Evolutionary conservation across 35 echinoderm and acorn worm genomes (phyloP).

Genomic region (Lytechinus variegatus): DNA sequence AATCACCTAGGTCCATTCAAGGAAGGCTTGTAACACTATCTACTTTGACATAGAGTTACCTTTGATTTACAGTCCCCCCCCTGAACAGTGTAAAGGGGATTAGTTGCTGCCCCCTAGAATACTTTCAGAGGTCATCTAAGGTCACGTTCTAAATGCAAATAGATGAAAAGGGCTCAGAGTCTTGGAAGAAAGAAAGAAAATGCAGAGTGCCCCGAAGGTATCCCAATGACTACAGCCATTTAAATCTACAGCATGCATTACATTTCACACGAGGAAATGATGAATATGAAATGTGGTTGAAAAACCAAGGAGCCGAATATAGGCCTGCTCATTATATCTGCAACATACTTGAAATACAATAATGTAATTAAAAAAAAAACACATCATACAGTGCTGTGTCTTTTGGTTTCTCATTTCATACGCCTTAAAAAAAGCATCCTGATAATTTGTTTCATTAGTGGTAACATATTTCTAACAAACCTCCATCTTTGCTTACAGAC

Average conservation of each 20-base stretch:
- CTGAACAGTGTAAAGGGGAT: neutral
- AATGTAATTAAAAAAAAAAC: neutral
- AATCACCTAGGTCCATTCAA: neutral
- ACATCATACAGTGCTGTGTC: neutral
- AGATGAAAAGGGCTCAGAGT: neutral
- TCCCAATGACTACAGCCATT: neutral
- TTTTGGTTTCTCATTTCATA: slow-evolving; percentile 6
- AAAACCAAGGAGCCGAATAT: neutral
- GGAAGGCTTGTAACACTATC: slow-evolving; percentile 24
- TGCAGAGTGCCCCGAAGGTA: neutral
- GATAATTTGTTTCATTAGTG: neutral
- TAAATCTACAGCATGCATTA: neutral
- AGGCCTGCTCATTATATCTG: neutral
- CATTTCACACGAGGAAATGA: neutral
- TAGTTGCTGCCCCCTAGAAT: slow-evolving; percentile 30
- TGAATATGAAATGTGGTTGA: neutral
- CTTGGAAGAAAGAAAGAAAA: neutral
- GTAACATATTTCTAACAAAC: neutral
- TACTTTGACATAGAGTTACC: slow-evolving; percentile 33
- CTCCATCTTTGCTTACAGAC: neutral
- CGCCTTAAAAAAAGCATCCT: neutral
- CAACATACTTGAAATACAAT: neutral
- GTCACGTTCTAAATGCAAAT: slow-evolving; percentile 27
- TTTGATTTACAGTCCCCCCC: neutral
- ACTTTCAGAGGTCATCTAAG: slow-evolving; percentile 22